Base-by-base conservation (phyloP, 2,888 invertebrate species). In the Thalpophila matura region DNA sequence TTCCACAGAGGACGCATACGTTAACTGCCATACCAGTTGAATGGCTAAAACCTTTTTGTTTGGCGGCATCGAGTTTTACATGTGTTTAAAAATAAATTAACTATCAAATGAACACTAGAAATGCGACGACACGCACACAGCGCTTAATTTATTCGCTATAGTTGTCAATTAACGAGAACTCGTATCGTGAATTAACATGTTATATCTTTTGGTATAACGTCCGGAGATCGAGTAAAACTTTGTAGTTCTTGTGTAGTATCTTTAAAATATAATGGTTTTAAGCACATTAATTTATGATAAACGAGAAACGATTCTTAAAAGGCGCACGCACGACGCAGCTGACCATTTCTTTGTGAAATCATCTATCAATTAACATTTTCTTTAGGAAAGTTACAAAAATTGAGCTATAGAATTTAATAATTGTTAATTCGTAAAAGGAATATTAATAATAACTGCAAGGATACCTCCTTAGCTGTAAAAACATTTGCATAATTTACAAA, bases 81-180 rank as follows among this genome's bases (percentile, higher is more conserved):
- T 77, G 59, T 75, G 79, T 71, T 75, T 79, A 79, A 79, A 80
- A 79, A 78, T 79, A 79, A 79, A 79, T 76, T 69, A 79, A 76
- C 74, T 61, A 75, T 78, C 60, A 76, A 80, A 80, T 74, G 76
- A 78, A 78, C 75, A 71, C 70, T 76, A 74, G 78, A 69, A 77
- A 75, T 79, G 76, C 70, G 26, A 24, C 24, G 60, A 42, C 79
- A 79, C 63, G 77, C 40, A 47, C 69, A 26, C 42, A 22, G 20
- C 45, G 12, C 5, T 63, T 59, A 64, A 79, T 72, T 72, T 77
- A 79, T 79, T 66, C 75, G 60, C 63, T 53, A 33, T 43, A 75
- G 58, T 68, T 77, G 79, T 75, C 77, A 79, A 79, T 79, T 77
- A 79, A 63, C 40, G 56, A 62, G 61, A 49, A 61, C 49, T 53